phyloP scores from a whole-genome alignment of 35 echinoderm and acorn worm genomes.

The Amphiura filiformis region DNA sequence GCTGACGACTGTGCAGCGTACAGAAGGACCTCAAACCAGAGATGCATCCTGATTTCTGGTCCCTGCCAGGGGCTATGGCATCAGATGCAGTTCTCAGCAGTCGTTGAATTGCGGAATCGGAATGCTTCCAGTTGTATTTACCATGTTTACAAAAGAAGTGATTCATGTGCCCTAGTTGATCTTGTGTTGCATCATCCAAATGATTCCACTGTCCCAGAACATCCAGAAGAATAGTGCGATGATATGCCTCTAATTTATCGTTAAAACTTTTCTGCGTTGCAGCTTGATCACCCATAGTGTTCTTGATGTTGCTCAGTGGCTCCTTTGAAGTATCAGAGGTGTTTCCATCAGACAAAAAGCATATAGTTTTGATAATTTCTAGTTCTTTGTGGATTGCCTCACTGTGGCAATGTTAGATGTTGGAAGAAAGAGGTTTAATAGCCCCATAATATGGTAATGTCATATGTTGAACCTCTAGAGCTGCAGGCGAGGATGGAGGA shows the following conservation, averaged over 20 bases:
- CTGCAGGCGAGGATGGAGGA: no score
- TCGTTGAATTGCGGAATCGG: slow-evolving; percentile 29
- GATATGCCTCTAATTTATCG: slow-evolving; percentile 10
- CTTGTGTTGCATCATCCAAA: slow-evolving; percentile 12
- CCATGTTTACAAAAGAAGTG: slow-evolving; percentile 28
- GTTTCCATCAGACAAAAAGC: no score
- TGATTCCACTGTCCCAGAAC: neutral
- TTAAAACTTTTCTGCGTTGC: slow-evolving; percentile 32
- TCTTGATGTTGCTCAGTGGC: slow-evolving; percentile 30
- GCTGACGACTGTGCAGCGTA: neutral
- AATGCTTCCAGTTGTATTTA: slow-evolving; percentile 21
- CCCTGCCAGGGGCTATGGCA: slow-evolving; percentile 26
- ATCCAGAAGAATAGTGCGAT: neutral
- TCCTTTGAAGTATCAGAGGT: no score
- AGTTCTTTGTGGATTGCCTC: no score
- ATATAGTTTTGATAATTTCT: no score
- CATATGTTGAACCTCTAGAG: no score
- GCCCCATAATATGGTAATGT: no score
- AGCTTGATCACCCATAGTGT: slow-evolving; percentile 34
- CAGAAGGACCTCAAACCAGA: neutral
- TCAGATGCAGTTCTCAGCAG: slow-evolving; percentile 24
- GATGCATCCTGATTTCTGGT: slow-evolving; percentile 27
- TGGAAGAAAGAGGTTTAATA: no score
- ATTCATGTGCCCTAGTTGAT: neutral
- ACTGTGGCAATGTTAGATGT: no score